A percentile compares a stretch with the other conserved stretches of the same genome.
Conservation (phyloP, 64 coral and sea anemone species). For the Trachythela sp. region DNA sequence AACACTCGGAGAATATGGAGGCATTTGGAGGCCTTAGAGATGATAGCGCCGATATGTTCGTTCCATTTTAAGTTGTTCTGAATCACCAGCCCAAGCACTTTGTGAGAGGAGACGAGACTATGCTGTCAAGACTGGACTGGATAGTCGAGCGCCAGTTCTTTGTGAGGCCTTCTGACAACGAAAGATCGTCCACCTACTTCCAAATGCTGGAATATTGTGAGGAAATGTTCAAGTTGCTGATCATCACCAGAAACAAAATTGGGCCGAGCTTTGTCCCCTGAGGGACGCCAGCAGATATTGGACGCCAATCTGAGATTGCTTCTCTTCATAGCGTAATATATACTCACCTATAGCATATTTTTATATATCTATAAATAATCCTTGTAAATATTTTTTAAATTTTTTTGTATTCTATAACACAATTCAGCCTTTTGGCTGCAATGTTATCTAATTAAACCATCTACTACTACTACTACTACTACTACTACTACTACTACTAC, state of each 20-base stretch:
- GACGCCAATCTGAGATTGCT: not conserved
- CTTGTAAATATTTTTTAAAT: too few relatives aligned
- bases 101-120: not conserved
- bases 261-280: not conserved
- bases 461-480: too few relatives aligned
- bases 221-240: slow-evolving; percentile 9
- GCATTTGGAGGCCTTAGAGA: slow-evolving; percentile 33
- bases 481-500: too few relatives aligned
- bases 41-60: not conserved
- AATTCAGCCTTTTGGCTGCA: too few relatives aligned
- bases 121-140: not conserved
- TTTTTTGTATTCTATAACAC: too few relatives aligned
- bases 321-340: too few relatives aligned
- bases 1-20: slow-evolving; percentile 34
- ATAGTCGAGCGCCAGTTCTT: not conserved
- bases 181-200: not conserved
- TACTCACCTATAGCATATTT: too few relatives aligned
- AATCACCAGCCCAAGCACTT: slow-evolving; percentile 7
- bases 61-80: slow-evolving; percentile 49
- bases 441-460: too few relatives aligned
- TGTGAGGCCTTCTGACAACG: not conserved
- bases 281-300: not conserved
- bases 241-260: slow-evolving; percentile 21
- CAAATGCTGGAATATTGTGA: not conserved
- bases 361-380: too few relatives aligned